These are phyloP conservation scores for Pachypanchax playfairii DNA, from an alignment of 2,113 vertebrate genomes.

Conservation along the genomic window DNA sequence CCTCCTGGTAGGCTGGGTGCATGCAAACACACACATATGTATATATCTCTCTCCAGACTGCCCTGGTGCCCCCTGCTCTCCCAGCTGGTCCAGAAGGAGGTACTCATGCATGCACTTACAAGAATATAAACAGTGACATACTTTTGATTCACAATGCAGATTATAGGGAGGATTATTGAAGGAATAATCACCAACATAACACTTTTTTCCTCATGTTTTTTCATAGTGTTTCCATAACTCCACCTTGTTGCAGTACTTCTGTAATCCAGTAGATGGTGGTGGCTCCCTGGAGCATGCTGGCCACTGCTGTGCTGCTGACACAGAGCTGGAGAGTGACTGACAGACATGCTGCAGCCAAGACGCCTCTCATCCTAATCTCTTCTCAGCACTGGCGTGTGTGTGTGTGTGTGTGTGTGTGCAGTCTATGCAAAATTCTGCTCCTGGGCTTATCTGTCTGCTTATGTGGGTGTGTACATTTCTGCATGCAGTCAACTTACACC, in stretches of 20 bases:
- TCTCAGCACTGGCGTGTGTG: conserved; percentile 24
- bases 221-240: not conserved
- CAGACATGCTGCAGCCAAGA: conserved; percentile 44
- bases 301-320: conserved; percentile 50
- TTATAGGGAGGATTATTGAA: not conserved
- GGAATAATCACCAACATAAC: too few relatives aligned
- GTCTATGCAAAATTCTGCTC: conserved; percentile 2
- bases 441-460: conserved; percentile 28
- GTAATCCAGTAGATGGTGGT: conserved; percentile 75
- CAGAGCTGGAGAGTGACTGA: conserved; percentile 49
- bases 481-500: conserved; percentile 9
- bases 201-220: not conserved
- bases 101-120: conserved; percentile 6
- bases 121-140: conserved; percentile 14
- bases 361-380: conserved; percentile 54
- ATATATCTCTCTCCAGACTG: conserved; percentile 48
- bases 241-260: conserved; percentile 55
- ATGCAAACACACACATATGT: conserved; percentile 6
- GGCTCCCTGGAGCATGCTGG: conserved; percentile 70
- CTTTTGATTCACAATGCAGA: not conserved
- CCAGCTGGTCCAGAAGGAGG: conserved; percentile 66
- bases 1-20: conserved; percentile 70
- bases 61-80: conserved; percentile 67
- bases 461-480: conserved; percentile 24
- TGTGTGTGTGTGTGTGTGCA: conserved; percentile 14